These are phyloP conservation scores for Odontomyia ornata DNA, from an alignment of 2,888 invertebrate species.

Conservation along the genomic window DNA sequence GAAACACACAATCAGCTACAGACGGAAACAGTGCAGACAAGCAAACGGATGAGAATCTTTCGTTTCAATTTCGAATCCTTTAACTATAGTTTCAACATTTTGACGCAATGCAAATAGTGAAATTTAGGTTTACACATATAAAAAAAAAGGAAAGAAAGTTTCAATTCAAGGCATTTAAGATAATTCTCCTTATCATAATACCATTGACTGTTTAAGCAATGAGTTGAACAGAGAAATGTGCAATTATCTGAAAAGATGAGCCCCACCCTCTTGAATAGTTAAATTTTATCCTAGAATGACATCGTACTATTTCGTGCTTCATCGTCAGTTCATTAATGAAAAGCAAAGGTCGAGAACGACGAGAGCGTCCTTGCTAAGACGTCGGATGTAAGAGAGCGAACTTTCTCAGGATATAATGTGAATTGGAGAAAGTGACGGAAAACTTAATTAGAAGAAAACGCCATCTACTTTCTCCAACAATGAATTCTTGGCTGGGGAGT, in stretches of 20 bases:
- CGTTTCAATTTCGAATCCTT: neutral
- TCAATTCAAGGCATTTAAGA: no score
- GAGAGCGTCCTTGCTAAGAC: neutral
- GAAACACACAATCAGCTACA: conserved; percentile 4
- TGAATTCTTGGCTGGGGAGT: conserved; percentile 31
- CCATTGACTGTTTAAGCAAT: no score
- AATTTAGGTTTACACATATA: no score
- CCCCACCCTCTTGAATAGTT: no score
- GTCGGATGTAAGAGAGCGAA: conserved; percentile 24
- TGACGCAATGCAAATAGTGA: no score
- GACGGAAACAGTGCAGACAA: neutral
- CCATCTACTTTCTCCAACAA: conserved; percentile 33
- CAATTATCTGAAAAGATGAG: no score
- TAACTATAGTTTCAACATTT: no score
- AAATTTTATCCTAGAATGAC: neutral
- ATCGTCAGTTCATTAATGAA: conserved; percentile 45
- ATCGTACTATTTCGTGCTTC: neutral
- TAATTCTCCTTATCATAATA: no score
- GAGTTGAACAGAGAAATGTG: no score
- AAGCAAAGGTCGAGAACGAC: conserved; percentile 23
- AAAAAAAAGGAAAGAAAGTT: no score
- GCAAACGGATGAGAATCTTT: neutral
- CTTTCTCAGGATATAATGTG: conserved; percentile 45
- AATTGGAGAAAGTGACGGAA: conserved; percentile 50
- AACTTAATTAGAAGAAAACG: conserved; percentile 51